phyloP scores from a whole-genome alignment of 2,797 vertebrate species.

The Gymnoscopelus microlampas region DNA sequence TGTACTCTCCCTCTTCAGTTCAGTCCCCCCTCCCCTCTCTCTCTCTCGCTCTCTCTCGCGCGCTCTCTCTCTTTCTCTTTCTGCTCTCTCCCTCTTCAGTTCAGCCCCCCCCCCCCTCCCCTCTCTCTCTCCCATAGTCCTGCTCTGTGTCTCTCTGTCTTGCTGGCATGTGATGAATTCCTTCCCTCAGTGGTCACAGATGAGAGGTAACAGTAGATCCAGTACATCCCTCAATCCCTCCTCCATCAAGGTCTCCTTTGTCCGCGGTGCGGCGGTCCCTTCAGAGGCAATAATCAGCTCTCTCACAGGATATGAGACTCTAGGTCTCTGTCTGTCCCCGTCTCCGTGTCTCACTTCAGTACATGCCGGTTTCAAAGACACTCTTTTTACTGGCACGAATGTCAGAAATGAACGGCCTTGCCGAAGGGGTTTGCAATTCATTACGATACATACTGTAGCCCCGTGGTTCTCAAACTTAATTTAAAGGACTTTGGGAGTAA shows the following conservation, averaged over 20 bases:
- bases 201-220: constrained; percentile 58
- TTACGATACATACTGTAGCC: too few relatives aligned
- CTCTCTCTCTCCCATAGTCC: neutral
- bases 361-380: neutral
- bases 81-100: too few relatives aligned
- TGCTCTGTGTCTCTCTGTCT: constrained; percentile 19
- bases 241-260: constrained; percentile 69
- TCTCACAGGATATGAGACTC: constrained; percentile 25
- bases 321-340: constrained; percentile 15
- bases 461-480: too few relatives aligned
- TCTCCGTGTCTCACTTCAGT: neutral
- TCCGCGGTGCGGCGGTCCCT: constrained; percentile 48
- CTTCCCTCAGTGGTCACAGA: constrained; percentile 48
- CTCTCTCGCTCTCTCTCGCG: too few relatives aligned
- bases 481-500: too few relatives aligned
- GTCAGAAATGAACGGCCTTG: too few relatives aligned
- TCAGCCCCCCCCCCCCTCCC: too few relatives aligned
- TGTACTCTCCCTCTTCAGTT: too few relatives aligned
- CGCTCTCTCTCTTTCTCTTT: too few relatives aligned
- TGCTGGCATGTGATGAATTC: constrained; percentile 55
- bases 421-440: too few relatives aligned
- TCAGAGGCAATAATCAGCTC: constrained; percentile 56
- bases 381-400: too few relatives aligned
- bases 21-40: neutral
- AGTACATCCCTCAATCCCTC: constrained; percentile 43